A percentile compares a stretch with the other conserved stretches of the same genome.
phyloP scores from a whole-genome alignment of 2,888 invertebrate species.

The Tetanocera ferruginea region DNA sequence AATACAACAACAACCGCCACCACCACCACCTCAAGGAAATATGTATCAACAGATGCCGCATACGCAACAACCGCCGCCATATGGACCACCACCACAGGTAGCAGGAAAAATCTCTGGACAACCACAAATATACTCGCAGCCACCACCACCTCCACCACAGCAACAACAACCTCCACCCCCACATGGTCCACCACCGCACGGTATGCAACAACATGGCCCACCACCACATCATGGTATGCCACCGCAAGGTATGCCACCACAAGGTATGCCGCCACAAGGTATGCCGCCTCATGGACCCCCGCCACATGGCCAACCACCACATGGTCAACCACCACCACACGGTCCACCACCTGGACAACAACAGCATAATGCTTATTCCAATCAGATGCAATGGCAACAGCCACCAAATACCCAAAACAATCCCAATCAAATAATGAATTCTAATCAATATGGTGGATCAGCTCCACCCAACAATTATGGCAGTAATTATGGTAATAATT shows the following conservation, averaged over 20 bases:
- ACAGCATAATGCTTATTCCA: slow-evolving; percentile 40
- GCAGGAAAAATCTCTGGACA: slow-evolving; percentile 58
- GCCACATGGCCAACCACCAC: slow-evolving; percentile 29
- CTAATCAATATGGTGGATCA: not conserved
- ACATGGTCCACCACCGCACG: not conserved
- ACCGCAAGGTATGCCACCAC: not conserved
- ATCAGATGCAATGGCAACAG: slow-evolving; percentile 31
- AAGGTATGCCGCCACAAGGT: slow-evolving; percentile 25
- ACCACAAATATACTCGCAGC: slow-evolving; percentile 63
- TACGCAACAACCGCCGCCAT: slow-evolving; percentile 42
- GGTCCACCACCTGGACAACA: slow-evolving; percentile 42
- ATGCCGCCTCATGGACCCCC: slow-evolving; percentile 13
- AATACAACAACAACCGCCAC: slow-evolving; percentile 38
- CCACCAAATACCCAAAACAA: slow-evolving; percentile 24
- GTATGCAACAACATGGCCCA: not conserved
- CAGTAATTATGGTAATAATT: slow-evolving; percentile 2
- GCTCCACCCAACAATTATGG: not conserved
- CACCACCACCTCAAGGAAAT: slow-evolving; percentile 39
- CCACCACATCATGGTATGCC: slow-evolving; percentile 22
- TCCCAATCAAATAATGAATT: slow-evolving; percentile 28
- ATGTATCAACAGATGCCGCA: slow-evolving; percentile 41
- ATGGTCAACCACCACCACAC: slow-evolving; percentile 26
- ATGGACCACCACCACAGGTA: slow-evolving; percentile 34
- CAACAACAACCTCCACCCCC: slow-evolving; percentile 18
- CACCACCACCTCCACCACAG: slow-evolving; percentile 57